Conservation (phyloP, 1,140 invertebrate genomes). For the Acromyrmex charruanus region DNA sequence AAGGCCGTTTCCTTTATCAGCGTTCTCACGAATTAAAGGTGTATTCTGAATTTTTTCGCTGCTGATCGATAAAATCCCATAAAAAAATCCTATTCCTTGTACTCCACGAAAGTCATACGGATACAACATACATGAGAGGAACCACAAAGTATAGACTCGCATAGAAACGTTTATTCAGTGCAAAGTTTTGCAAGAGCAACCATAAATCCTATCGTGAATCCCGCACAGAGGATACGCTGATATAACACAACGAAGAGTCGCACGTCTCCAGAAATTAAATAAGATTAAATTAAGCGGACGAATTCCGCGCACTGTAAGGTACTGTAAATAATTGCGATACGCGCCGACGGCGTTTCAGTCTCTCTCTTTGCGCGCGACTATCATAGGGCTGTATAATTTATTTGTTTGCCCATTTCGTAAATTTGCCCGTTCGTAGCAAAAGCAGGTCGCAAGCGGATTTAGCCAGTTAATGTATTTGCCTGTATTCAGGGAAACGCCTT, state of each 20-base stretch:
- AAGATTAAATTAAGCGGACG: conserved; percentile 52
- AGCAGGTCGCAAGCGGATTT: conserved; percentile 29
- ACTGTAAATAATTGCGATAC: conserved; percentile 47
- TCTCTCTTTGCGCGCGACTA: conserved; percentile 1
- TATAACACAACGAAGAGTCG: conserved; percentile 24
- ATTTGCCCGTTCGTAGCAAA: conserved; percentile 10
- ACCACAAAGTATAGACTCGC: conserved; percentile 5
- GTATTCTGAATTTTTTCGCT: background rate
- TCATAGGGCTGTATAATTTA: conserved; percentile 48
- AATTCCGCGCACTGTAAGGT: conserved; percentile 18
- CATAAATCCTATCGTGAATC: conserved; percentile 18
- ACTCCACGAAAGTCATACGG: background rate
- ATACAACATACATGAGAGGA: background rate
- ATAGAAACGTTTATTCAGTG: conserved; percentile 16
- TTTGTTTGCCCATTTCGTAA: conserved; percentile 40
- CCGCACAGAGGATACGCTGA: conserved; percentile 4
- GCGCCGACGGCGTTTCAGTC: conserved; percentile 1
- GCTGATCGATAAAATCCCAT: background rate
- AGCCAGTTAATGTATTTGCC: conserved; percentile 23
- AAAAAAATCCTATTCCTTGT: background rate
- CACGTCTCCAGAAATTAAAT: conserved; percentile 50
- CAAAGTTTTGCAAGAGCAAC: conserved; percentile 24
- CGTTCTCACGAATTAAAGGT: conserved; percentile 20
- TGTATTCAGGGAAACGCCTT: background rate
- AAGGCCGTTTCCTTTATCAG: background rate